Percentiles rank a stretch among this genome's conserved stretches.
Evolutionary conservation across 2,888 invertebrate species (phyloP).

Genomic region (Neria commutata): DNA sequence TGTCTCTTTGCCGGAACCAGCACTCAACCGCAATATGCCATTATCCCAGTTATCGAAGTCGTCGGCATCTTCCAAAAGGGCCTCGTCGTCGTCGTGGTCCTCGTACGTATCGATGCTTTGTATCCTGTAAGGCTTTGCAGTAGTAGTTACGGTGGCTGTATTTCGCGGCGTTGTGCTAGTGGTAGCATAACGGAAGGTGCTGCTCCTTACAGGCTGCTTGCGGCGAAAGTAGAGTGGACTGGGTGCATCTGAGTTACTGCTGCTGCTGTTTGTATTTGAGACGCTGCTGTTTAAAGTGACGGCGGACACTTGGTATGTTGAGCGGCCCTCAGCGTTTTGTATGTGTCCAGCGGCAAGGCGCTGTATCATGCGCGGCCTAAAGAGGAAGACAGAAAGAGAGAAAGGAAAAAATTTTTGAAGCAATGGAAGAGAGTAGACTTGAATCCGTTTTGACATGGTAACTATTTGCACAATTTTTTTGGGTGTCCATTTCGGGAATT

Average conservation of each 20-base stretch:
- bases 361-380: slow-evolving; percentile 67
- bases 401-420: too few species aligned
- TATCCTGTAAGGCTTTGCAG: background rate
- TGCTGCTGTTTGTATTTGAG: slow-evolving; percentile 27
- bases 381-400: slow-evolving; percentile 4
- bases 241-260: slow-evolving; percentile 11
- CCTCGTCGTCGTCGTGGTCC: slow-evolving; percentile 51
- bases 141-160: slow-evolving; percentile 13
- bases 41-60: slow-evolving; percentile 68
- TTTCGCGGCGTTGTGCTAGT: slow-evolving; percentile 17
- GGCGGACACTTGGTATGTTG: slow-evolving; percentile 49
- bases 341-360: slow-evolving; percentile 75
- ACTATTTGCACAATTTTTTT: too few species aligned
- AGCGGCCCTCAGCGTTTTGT: slow-evolving; percentile 54
- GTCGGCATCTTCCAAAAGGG: slow-evolving; percentile 56
- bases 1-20: slow-evolving; percentile 70
- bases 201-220: slow-evolving; percentile 41
- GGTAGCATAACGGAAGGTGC: slow-evolving; percentile 40
- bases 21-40: slow-evolving; percentile 72
- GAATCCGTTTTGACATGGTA: too few species aligned
- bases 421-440: too few species aligned
- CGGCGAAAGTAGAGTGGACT: slow-evolving; percentile 32
- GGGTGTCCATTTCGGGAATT: too few species aligned
- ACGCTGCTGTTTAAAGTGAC: slow-evolving; percentile 44
- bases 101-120: slow-evolving; percentile 17